These are phyloP conservation scores for Varroa destructor DNA, from an alignment of 1,140 invertebrate genomes.

Conservation along the genomic window DNA sequence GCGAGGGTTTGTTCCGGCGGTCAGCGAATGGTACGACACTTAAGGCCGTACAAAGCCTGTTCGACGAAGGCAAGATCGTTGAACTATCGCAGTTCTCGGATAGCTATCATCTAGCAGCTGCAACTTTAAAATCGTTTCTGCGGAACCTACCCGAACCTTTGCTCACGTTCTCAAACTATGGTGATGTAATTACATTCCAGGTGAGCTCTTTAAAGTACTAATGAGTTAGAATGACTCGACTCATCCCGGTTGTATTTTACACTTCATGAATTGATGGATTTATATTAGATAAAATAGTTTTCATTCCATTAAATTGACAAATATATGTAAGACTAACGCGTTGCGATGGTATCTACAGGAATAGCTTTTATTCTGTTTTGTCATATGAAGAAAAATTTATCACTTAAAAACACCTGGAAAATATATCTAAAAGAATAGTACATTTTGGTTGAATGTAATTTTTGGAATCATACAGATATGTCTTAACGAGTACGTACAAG, in stretches of 20 bases:
- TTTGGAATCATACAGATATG: no score
- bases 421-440: no score
- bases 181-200: conserved; percentile 81
- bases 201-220: conserved; percentile 29
- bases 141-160: conserved; percentile 83
- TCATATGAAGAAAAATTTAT: no score
- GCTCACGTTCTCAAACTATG: conserved; percentile 83
- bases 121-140: conserved; percentile 84
- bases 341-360: no score
- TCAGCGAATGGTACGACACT: conserved; percentile 69
- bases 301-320: conserved; percentile 10
- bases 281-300: conserved; percentile 19
- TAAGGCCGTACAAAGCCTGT: conserved; percentile 65
- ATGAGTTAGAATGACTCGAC: background rate
- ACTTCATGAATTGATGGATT: conserved; percentile 5
- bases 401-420: no score
- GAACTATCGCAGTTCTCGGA: conserved; percentile 36
- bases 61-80: conserved; percentile 62
- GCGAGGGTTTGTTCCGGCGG: conserved; percentile 84
- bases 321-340: background rate
- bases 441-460: no score
- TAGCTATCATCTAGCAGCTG: conserved; percentile 71
- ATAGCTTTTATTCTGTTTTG: no score
- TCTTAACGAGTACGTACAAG: no score
- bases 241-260: background rate